Conservation (phyloP, 2,888 invertebrate species). For the Cerceris rybyensis region DNA sequence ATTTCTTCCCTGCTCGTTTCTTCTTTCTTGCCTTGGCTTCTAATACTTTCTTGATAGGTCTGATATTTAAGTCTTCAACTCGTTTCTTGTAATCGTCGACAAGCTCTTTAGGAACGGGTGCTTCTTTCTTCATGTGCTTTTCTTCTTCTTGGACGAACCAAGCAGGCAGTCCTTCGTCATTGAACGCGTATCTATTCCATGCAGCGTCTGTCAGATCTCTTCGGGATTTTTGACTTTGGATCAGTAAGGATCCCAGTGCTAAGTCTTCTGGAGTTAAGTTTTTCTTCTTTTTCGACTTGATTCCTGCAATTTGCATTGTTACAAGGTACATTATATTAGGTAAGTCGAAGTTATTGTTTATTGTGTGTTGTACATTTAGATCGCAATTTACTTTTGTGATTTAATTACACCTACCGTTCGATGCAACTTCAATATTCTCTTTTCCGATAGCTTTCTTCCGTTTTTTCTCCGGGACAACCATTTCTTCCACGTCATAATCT, state of each 20-base stretch:
- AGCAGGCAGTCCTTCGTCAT: slow-evolving; percentile 94
- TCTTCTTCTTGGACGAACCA: slow-evolving; percentile 98
- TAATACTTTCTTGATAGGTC: slow-evolving; percentile 98
- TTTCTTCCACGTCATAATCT: slow-evolving; percentile 82
- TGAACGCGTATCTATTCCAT: slow-evolving; percentile 96
- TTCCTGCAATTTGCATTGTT: slow-evolving; percentile 75
- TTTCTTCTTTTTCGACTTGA: slow-evolving; percentile 84
- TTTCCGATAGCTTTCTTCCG: slow-evolving; percentile 80
- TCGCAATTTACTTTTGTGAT: no score
- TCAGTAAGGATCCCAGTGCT: slow-evolving; percentile 95
- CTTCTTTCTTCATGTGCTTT: slow-evolving; percentile 92
- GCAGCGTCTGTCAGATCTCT: slow-evolving; percentile 94
- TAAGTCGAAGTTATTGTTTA: no score
- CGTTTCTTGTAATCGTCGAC: slow-evolving; percentile 93
- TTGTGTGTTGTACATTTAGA: no score
- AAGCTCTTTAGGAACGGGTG: slow-evolving; percentile 93
- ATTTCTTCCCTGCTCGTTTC: slow-evolving; percentile 91
- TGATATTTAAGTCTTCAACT: slow-evolving; percentile 93
- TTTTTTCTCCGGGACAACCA: slow-evolving; percentile 69
- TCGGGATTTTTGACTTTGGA: slow-evolving; percentile 94
- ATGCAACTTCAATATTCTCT: slow-evolving; percentile 88
- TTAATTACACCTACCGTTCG: slow-evolving; percentile 62
- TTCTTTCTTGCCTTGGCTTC: slow-evolving; percentile 99
- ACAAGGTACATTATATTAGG: background rate
- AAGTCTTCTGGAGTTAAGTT: slow-evolving; percentile 93